phyloP scores from a whole-genome alignment of 2,797 vertebrate genomes.

The Eurystomus glaucurus region DNA sequence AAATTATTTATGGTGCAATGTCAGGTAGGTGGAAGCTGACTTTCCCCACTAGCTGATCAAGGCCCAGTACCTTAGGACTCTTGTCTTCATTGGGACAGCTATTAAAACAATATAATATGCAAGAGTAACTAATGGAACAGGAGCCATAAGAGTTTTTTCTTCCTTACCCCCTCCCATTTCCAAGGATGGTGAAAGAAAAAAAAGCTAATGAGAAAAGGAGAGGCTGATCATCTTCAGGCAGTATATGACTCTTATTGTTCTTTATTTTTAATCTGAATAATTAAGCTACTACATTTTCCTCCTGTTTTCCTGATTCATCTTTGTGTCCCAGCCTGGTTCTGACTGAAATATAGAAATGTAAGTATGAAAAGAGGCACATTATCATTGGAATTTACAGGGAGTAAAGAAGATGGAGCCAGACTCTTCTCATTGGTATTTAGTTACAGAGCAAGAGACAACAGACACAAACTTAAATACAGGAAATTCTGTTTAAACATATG shows the following conservation, averaged over 20 bases:
- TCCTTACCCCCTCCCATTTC: neutral
- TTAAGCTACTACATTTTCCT: accelerated
- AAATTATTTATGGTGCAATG: neutral
- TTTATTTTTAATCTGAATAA: neutral
- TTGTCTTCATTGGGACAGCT: neutral
- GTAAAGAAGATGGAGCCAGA: accelerated
- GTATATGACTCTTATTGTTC: neutral
- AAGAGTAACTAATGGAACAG: neutral
- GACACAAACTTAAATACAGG: neutral
- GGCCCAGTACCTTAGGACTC: neutral
- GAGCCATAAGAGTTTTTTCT: neutral
- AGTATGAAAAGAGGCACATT: neutral
- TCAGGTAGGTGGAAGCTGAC: neutral
- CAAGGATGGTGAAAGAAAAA: neutral
- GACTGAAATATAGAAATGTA: neutral
- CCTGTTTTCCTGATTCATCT: accelerated
- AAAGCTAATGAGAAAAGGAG: neutral
- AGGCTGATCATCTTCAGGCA: neutral
- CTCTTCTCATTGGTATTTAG: accelerated
- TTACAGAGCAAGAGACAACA: neutral
- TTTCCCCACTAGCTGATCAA: neutral
- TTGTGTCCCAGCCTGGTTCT: neutral
- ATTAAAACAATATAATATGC: neutral
- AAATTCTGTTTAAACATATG: neutral
- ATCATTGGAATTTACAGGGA: neutral